These are phyloP conservation scores for Bungarus multicinctus DNA, from an alignment of 2,113 vertebrate genomes.

Conservation along the genomic window DNA sequence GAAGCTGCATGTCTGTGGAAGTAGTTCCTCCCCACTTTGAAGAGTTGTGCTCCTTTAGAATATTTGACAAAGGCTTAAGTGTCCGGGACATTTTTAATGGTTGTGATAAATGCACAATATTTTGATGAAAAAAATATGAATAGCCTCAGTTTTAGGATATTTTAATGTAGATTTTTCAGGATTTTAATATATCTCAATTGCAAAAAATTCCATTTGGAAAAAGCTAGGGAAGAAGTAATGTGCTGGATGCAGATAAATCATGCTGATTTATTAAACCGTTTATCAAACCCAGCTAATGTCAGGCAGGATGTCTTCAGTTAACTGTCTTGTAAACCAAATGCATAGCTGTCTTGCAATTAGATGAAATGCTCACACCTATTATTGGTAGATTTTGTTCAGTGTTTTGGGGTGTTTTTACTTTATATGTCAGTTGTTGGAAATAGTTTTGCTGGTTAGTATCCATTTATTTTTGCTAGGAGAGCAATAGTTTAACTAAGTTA, in stretches of 20 bases:
- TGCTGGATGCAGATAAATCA: background rate
- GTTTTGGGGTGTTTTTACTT: background rate
- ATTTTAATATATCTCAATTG: background rate
- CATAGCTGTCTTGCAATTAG: background rate
- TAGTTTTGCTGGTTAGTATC: background rate
- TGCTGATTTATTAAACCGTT: background rate
- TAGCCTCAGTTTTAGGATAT: background rate
- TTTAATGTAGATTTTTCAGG: slow-evolving; percentile 5
- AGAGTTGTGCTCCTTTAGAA: background rate
- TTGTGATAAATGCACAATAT: background rate
- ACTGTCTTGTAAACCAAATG: background rate
- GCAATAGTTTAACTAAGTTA: background rate
- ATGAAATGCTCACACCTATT: background rate
- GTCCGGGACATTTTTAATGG: background rate
- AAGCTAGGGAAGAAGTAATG: background rate
- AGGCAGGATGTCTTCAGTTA: background rate
- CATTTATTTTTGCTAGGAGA: background rate
- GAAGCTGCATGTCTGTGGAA: background rate
- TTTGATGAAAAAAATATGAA: background rate
- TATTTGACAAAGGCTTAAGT: background rate
- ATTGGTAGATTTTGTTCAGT: no score
- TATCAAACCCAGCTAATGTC: background rate
- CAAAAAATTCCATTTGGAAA: background rate
- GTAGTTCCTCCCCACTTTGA: background rate
- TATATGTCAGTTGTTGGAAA: background rate